phyloP scores from a whole-genome alignment of 2,113 vertebrate genomes.

The Muntiacus reevesi region DNA sequence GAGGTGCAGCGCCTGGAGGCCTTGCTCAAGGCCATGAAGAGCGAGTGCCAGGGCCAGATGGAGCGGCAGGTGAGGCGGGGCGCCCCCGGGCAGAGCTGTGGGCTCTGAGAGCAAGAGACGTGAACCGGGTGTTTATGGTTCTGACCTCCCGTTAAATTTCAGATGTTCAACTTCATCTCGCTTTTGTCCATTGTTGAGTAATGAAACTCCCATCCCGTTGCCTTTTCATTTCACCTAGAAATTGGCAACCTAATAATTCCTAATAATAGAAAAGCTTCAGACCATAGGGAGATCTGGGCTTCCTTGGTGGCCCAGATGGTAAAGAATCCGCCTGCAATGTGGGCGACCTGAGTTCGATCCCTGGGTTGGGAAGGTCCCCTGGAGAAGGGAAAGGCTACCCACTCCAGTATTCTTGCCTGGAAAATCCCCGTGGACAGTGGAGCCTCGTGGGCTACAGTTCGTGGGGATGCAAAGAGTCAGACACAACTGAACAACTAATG shows the following conservation, averaged over 20 bases:
- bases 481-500: background rate
- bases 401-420: background rate
- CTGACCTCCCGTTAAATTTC: background rate
- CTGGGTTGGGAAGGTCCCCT: background rate
- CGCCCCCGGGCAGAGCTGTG: background rate
- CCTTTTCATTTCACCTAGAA: background rate
- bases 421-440: background rate
- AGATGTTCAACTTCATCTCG: background rate
- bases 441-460: background rate
- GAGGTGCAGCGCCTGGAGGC: constrained; percentile 76
- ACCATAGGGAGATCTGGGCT: background rate
- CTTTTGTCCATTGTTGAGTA: background rate
- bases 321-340: no score
- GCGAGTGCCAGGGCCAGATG: constrained; percentile 67
- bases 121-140: background rate
- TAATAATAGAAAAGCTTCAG: constrained; percentile 5
- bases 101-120: background rate
- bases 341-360: no score
- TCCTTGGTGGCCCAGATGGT: no score
- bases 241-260: background rate
- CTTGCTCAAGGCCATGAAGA: constrained; percentile 67
- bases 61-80: constrained; percentile 74
- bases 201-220: background rate
- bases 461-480: background rate
- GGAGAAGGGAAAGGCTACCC: background rate